These are phyloP conservation scores for Beroe forskalii DNA, from an alignment of 37 sponge, comb jelly and placozoan genomes.

Conservation along the genomic window DNA sequence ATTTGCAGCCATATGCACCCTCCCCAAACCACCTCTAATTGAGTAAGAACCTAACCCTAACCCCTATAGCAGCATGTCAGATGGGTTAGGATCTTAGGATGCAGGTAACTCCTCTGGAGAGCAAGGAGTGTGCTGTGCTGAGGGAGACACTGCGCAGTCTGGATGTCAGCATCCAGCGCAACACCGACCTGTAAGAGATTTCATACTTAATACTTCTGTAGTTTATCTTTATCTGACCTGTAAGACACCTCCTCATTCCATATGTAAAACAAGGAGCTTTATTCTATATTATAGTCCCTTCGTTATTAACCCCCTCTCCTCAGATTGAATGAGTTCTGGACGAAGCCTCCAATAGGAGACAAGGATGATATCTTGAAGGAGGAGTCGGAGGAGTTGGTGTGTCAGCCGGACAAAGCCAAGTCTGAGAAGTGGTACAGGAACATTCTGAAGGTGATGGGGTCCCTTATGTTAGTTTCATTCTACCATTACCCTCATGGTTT, in stretches of 20 bases:
- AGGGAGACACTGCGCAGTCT: slow-evolving; percentile 20
- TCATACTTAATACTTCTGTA: no score
- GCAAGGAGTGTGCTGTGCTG: slow-evolving; percentile 57
- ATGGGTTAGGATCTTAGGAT: no score
- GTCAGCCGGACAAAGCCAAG: slow-evolving; percentile 14
- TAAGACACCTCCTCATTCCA: no score
- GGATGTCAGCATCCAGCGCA: slow-evolving; percentile 18
- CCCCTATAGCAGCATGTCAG: no score
- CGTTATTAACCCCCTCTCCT: neutral
- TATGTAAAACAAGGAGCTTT: no score
- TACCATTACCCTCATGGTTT: neutral
- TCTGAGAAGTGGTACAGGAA: slow-evolving; percentile 59
- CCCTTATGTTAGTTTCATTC: neutral
- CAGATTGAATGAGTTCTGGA: slow-evolving; percentile 42
- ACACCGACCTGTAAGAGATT: slow-evolving; percentile 47
- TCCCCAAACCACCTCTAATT: no score
- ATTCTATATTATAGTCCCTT: no score
- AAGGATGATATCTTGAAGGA: neutral
- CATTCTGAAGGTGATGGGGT: slow-evolving; percentile 1
- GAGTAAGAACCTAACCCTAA: no score
- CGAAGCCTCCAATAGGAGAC: slow-evolving; percentile 13
- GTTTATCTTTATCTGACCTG: no score
- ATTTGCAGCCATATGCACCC: no score
- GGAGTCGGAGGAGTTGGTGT: neutral
- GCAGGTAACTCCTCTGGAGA: slow-evolving; percentile 17